A percentile compares a stretch with the other conserved stretches of the same genome.
phyloP scores from a whole-genome alignment of 2,797 vertebrate species.

The Mus spretus region DNA sequence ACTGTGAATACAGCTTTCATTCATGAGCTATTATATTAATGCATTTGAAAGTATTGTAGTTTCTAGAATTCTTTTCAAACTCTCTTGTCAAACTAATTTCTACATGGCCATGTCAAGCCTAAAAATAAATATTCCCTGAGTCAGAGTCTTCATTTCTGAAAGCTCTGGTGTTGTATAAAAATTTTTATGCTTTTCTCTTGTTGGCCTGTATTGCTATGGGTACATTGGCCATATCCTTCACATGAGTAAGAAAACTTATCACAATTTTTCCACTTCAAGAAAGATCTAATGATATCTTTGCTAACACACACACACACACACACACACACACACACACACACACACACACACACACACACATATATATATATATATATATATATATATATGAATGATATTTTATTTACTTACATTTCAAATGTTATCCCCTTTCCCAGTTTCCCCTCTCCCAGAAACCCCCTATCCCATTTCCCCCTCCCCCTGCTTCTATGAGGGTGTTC shows the following conservation, averaged over 20 bases:
- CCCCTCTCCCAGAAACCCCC: too few relatives aligned
- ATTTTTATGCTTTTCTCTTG: neutral
- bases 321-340: too few relatives aligned
- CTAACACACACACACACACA: too few relatives aligned
- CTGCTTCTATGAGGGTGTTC: too few relatives aligned
- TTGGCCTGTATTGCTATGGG: neutral
- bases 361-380: too few relatives aligned
- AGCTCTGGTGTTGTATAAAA: neutral
- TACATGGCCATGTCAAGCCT: neutral
- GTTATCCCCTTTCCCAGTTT: too few relatives aligned
- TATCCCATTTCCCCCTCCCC: too few relatives aligned
- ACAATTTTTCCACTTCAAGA: neutral
- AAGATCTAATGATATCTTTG: neutral
- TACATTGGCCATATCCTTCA: neutral
- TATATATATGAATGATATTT: too few relatives aligned
- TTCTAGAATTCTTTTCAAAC: neutral
- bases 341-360: too few relatives aligned
- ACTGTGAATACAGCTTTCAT: neutral
- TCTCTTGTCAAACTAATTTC: neutral
- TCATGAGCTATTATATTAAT: neutral
- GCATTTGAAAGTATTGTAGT: neutral
- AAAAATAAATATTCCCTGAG: neutral
- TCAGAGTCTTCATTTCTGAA: neutral
- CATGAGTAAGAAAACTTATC: neutral
- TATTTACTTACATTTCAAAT: too few relatives aligned